Evolutionary conservation across 2,888 invertebrate genomes (phyloP), one percentile per base, ranked within the genome.

Genomic region (Azorinus chamasolen): DNA sequence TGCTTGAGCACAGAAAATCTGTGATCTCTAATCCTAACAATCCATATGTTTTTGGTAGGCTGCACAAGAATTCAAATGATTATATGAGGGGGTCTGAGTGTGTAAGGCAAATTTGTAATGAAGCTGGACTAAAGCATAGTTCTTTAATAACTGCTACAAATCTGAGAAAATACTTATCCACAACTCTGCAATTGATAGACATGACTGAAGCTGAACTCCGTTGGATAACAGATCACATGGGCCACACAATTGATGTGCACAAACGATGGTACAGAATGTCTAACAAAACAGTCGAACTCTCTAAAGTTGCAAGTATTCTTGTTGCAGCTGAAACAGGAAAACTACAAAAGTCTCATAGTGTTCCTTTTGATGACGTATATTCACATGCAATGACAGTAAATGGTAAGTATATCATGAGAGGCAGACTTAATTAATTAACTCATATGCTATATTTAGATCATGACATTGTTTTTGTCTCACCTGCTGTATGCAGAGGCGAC

Each of bases 241-340:
- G 32, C 5, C 32, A 32, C 32, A 32, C 32, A 32, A 10, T 32
- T 4, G 32, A 32, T 10, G 32, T 32, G 10, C 32, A 32, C 32
- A 32, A 32, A 32, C 4, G 4, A 10, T 58, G 58, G 58, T 58
- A 58, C 22, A 14, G 58, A 43, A 18, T 58, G 18, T 58, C 58
- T 3, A 58, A 58, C 43, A 58, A 25, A 25, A 39, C 58, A 24
- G 58, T 58, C 20, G 58, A 41, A 25, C 43, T 58, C 12, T 41
- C 58, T 18, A 58, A 58, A 58, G 41, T 58, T n/a, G 58, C 58
- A 20, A 43, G 22, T n/a, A 25, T 53, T 53, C 58, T 58, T 22
- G 5, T 25, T 22, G 58, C 58, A 18, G 25, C 58, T 18, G 58
- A 58, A 41, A 41, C 58, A 2, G 58, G 58, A 22, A 20, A 43